Conservation (phyloP, 1,140 invertebrate species). For the Antheraea mylitta region DNA sequence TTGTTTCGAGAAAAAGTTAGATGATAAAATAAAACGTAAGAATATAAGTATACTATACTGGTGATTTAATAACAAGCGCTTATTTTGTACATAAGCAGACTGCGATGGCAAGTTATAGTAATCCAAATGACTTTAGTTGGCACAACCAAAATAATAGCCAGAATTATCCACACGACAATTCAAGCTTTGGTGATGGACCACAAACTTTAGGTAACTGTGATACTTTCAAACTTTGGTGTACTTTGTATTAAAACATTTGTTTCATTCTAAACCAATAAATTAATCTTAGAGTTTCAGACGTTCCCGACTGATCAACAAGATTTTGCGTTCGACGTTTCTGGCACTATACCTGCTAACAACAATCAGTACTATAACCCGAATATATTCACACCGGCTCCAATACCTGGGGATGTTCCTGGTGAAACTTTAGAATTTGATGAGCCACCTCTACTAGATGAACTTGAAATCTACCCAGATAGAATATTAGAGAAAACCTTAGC, state of each 20-base stretch:
- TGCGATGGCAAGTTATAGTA: slow-evolving; percentile 48
- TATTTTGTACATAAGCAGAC: background rate
- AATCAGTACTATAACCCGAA: slow-evolving; percentile 75
- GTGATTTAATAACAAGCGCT: too few species aligned
- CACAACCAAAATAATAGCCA: slow-evolving; percentile 62
- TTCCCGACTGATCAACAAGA: slow-evolving; percentile 69
- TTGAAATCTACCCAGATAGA: slow-evolving; percentile 96
- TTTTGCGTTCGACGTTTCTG: slow-evolving; percentile 62
- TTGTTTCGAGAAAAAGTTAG: too few species aligned
- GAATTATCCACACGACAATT: slow-evolving; percentile 59
- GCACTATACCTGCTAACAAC: slow-evolving; percentile 54
- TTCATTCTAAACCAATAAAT: background rate
- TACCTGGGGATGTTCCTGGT: slow-evolving; percentile 52
- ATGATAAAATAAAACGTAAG: too few species aligned
- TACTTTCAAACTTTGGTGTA: slow-evolving; percentile 5
- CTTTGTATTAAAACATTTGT: background rate
- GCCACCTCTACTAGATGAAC: slow-evolving; percentile 92
- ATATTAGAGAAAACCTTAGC: slow-evolving; percentile 95
- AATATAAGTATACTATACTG: too few species aligned
- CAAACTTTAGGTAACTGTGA: slow-evolving; percentile 60
- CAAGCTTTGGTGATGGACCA: slow-evolving; percentile 57
- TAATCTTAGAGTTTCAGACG: slow-evolving; percentile 64
- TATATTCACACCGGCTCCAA: slow-evolving; percentile 73
- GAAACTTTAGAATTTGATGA: slow-evolving; percentile 82
- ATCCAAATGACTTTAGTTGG: slow-evolving; percentile 69